Percentiles rank a stretch among this genome's conserved stretches.
These are phyloP conservation scores for Bombylius discolor DNA, from an alignment of 2,888 invertebrate genomes.

Conservation along the genomic window DNA sequence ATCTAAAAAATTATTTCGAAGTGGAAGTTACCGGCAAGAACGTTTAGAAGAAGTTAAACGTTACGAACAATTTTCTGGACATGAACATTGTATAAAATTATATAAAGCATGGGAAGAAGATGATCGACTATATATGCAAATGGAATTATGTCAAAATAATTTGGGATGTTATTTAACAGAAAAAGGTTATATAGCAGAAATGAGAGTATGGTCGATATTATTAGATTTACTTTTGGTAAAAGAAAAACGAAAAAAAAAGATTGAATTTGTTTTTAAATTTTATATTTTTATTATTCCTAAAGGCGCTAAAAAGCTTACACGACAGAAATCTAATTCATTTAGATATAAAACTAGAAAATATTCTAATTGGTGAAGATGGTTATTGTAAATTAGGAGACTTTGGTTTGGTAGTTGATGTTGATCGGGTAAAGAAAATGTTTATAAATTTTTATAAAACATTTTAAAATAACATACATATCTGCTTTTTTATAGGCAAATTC, in stretches of 20 bases:
- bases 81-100: slow-evolving; percentile 53
- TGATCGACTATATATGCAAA: slow-evolving; percentile 51
- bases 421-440: slow-evolving; percentile 29
- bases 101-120: slow-evolving; percentile 62
- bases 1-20: slow-evolving; percentile 46
- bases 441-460: background rate
- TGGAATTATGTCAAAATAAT: slow-evolving; percentile 54
- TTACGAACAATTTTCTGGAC: slow-evolving; percentile 52
- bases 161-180: slow-evolving; percentile 44
- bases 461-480: background rate
- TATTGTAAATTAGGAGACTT: slow-evolving; percentile 64
- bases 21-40: slow-evolving; percentile 43
- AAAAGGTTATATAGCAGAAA: slow-evolving; percentile 46
- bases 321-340: slow-evolving; percentile 53
- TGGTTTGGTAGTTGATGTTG: slow-evolving; percentile 54
- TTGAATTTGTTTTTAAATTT: background rate
- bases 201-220: slow-evolving; percentile 51
- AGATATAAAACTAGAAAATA: slow-evolving; percentile 68
- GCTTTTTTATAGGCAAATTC: slow-evolving; percentile 34
- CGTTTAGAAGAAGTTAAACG: slow-evolving; percentile 52
- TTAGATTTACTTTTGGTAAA: slow-evolving; percentile 43
- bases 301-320: slow-evolving; percentile 56
- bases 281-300: slow-evolving; percentile 16
- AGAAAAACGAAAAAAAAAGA: background rate
- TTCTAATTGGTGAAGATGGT: slow-evolving; percentile 50